Percentiles rank a stretch among this genome's conserved stretches.
These are phyloP conservation scores for Polypterus bichir DNA, from an alignment of 2,113 vertebrate genomes.

Conservation along the genomic window DNA sequence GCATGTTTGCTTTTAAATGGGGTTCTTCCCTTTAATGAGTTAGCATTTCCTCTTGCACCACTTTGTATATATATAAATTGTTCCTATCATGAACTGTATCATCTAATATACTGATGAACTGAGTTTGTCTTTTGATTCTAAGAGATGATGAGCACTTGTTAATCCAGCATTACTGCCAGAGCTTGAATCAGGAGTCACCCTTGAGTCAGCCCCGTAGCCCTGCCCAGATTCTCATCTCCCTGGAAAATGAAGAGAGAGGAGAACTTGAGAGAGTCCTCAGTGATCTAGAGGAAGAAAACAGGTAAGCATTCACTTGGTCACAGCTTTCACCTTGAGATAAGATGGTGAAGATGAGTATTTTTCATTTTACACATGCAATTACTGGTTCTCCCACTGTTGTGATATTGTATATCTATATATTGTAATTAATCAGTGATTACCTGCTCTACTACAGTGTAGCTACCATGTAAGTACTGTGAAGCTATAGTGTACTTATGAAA, in stretches of 20 bases:
- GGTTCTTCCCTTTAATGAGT: too few species aligned
- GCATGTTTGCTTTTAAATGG: too few species aligned
- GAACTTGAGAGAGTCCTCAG: conserved; percentile 91
- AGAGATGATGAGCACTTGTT: conserved; percentile 98
- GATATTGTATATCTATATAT: too few species aligned
- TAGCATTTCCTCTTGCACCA: too few species aligned
- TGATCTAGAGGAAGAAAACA: conserved; percentile 96
- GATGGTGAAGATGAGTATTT: too few species aligned
- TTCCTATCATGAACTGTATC: background rate
- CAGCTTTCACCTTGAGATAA: too few species aligned
- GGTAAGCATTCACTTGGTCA: conserved; percentile 41
- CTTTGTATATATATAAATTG: too few species aligned
- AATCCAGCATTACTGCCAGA: conserved; percentile 99
- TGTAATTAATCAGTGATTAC: too few species aligned
- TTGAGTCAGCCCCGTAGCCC: conserved; percentile 81
- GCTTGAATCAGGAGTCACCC: conserved; percentile 96
- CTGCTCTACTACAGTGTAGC: background rate
- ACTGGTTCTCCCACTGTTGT: too few species aligned
- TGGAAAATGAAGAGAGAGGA: conserved; percentile 95
- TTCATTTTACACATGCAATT: too few species aligned
- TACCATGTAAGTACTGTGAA: too few species aligned
- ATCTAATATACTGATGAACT: background rate
- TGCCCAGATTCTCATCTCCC: conserved; percentile 96
- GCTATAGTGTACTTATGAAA: too few species aligned
- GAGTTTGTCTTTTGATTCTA: conserved; percentile 22